Evolutionary conservation across 2,797 vertebrate species (phyloP), one percentile per base, ranked within the genome.

Genomic region (Epinephelus malabaricus): DNA sequence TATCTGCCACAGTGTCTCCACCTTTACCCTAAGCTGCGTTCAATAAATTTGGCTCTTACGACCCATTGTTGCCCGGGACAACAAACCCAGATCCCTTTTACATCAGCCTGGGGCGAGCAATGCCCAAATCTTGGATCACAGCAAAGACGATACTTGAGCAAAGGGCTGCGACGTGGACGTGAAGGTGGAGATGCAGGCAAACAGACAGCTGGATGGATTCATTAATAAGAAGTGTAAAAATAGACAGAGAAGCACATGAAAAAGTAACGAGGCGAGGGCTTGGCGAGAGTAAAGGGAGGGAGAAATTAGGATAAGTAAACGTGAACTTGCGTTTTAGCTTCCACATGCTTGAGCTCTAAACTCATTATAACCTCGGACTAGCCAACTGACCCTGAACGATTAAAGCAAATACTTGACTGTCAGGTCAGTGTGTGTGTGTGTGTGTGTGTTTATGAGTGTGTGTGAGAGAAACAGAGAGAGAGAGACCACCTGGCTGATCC

Each of bases 321-420:
- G 66, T 17, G 13, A 81, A 60, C 53, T 68, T 2, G 13, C 34
- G 47, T 83, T 80, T 86, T 76, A 70, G 75, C 83, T 80, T 83
- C 85, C 76, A 79, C 81, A 76, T 83, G 79, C 79, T 83, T 87
- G 81, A 87, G 86, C 81, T 11, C 82, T 84, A 60, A 86, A 87
- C 82, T 89, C 79, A 67, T 68, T 40, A 6, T 90, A 88, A 92
- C 92, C 94, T 91, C 60, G 91, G 91, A 92, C 92, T 12, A 17
- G 62, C 77, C 79, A 61, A 50, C 66, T 91, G 93, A 93, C 89
- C 92, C 88, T 23, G 86, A 89, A 88, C 50, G 79, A 91, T 90
- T 88, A 91, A 93, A 91, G 91, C 85, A 84, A 84, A 94, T 94
- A 92, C 89, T 88, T 92, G 30, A 82, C 82, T 84, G 89, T 85